phyloP scores from a whole-genome alignment of 2,888 invertebrate species.

The Clivina fossor region DNA sequence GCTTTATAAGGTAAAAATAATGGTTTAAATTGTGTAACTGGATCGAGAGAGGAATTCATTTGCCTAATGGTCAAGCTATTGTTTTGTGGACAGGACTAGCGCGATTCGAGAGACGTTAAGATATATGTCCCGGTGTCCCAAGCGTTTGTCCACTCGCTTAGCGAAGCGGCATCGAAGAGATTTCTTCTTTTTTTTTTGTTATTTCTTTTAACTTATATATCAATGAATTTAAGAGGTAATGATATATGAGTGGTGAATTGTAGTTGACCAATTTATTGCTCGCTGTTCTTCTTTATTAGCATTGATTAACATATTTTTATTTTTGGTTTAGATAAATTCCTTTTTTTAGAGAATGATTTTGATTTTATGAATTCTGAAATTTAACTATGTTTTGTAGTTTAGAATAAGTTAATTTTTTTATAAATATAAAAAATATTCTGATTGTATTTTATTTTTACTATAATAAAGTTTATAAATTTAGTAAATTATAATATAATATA shows the following conservation, averaged over 20 bases:
- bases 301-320: neutral
- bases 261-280: neutral
- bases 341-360: too few species aligned
- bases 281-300: neutral
- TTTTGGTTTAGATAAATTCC: too few species aligned
- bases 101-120: conserved; percentile 48
- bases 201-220: conserved; percentile 8
- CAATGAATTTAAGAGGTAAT: neutral
- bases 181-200: too few species aligned
- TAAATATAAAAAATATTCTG: too few species aligned
- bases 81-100: conserved; percentile 52
- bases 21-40: neutral
- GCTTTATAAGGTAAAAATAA: neutral
- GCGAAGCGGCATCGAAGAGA: conserved; percentile 29
- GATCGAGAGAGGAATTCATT: conserved; percentile 50
- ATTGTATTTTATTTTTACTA: too few species aligned
- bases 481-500: too few species aligned
- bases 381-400: too few species aligned
- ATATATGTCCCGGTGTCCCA: conserved; percentile 49
- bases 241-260: neutral
- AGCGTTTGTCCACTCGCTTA: conserved; percentile 40
- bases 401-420: too few species aligned
- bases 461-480: too few species aligned
- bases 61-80: conserved; percentile 54
- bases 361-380: too few species aligned